Evolutionary conservation across 2,113 vertebrate genomes (phyloP).

Genomic region (Reinhardtius hippoglossoides): DNA sequence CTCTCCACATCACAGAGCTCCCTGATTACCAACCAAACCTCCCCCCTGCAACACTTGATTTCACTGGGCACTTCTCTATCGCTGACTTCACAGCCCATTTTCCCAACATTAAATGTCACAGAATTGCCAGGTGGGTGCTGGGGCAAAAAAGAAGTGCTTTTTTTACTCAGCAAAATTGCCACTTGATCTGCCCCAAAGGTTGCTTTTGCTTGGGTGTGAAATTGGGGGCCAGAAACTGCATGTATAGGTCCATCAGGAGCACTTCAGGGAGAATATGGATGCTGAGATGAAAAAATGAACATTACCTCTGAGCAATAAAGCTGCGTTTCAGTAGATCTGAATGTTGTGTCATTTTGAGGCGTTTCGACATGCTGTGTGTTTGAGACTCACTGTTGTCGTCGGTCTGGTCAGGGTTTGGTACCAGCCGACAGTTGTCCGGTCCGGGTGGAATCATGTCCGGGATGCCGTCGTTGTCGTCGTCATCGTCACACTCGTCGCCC

Average conservation of each 20-base stretch:
- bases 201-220: too few relatives aligned
- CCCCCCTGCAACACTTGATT: constrained; percentile 16
- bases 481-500: constrained; percentile 96
- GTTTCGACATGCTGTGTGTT: not conserved
- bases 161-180: not conserved
- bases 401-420: constrained; percentile 93
- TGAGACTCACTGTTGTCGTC: constrained; percentile 90
- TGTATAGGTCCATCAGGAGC: too few relatives aligned
- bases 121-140: constrained; percentile 19
- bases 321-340: not conserved
- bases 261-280: too few relatives aligned
- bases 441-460: constrained; percentile 91
- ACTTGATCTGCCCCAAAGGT: constrained; percentile 10
- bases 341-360: not conserved
- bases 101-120: constrained; percentile 15
- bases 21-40: not conserved
- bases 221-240: too few relatives aligned
- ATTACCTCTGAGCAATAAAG: not conserved
- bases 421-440: constrained; percentile 97
- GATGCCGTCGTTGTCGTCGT: constrained; percentile 95
- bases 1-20: not conserved
- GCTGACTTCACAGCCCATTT: constrained; percentile 23
- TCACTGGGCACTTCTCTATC: constrained; percentile 16
- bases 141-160: not conserved
- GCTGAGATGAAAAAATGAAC: not conserved